Evolutionary conservation across 2,888 invertebrate genomes (phyloP).

Genomic region (Pyrrhia umbra): DNA sequence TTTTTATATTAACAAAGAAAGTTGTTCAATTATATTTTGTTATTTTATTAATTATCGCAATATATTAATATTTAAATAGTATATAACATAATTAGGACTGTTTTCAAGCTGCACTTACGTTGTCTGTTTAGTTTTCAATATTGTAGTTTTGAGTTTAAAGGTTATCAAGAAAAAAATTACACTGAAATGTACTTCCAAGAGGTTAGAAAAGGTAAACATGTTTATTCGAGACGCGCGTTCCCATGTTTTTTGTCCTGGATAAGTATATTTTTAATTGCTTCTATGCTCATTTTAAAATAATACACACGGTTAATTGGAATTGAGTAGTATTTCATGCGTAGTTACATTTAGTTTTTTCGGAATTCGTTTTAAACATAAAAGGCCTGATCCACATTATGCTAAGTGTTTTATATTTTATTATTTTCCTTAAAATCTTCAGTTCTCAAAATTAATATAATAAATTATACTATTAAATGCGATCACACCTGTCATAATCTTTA

Average conservation of each 20-base stretch:
- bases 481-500: conserved; percentile 34
- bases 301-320: neutral
- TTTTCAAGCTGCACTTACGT: conserved; percentile 4
- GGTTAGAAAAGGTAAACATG: neutral
- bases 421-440: neutral
- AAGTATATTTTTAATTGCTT: neutral
- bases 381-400: neutral
- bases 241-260: neutral
- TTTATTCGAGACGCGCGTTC: conserved; percentile 2
- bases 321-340: neutral
- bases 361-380: conserved; percentile 5
- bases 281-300: conserved; percentile 12
- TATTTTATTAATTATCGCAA: conserved; percentile 52
- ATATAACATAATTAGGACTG: conserved; percentile 12
- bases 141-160: conserved; percentile 3
- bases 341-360: too few species aligned
- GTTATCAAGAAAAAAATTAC: conserved; percentile 11
- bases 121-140: conserved; percentile 31
- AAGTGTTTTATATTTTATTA: conserved; percentile 6
- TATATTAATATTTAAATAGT: conserved; percentile 49
- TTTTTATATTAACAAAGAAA: conserved; percentile 53
- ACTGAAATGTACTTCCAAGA: conserved; percentile 7
- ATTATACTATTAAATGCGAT: conserved; percentile 30
- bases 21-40: conserved; percentile 44
- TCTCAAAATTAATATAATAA: conserved; percentile 19